Conservation (phyloP, 2,888 invertebrate genomes). For the Cheilosia impressa region DNA sequence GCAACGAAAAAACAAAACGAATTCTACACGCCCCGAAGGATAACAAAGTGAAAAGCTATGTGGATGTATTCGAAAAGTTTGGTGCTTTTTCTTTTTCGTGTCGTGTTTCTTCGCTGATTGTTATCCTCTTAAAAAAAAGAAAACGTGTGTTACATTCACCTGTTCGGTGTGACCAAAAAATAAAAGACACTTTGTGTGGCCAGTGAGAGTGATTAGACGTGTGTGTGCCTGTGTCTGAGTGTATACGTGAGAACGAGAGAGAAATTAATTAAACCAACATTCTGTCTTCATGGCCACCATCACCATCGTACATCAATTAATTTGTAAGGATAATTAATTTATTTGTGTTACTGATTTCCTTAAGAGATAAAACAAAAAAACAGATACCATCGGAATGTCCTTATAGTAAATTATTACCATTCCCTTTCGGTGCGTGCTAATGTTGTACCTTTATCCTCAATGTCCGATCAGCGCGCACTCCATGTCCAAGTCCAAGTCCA, state of each 20-base stretch:
- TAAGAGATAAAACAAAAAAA: conserved; percentile 9
- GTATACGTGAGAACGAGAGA: conserved; percentile 23
- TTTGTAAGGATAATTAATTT: conserved; percentile 71
- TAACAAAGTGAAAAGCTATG: conserved; percentile 59
- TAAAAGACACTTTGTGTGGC: conserved; percentile 14
- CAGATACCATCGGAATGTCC: conserved; percentile 29
- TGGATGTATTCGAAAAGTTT: conserved; percentile 22
- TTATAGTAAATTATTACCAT: neutral
- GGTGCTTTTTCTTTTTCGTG: neutral
- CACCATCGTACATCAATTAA: conserved; percentile 62
- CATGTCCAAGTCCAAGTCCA: too few species aligned
- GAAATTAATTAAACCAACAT: conserved; percentile 24
- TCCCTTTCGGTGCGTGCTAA: neutral
- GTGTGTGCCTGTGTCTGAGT: neutral
- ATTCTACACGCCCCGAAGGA: conserved; percentile 52
- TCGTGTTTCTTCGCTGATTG: neutral
- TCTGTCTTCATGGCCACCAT: conserved; percentile 30
- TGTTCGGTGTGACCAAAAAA: conserved; percentile 41
- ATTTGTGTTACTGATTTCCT: conserved; percentile 45
- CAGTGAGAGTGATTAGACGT: conserved; percentile 33
- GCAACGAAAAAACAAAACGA: conserved; percentile 34
- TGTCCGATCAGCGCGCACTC: neutral
- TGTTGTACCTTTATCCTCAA: neutral
- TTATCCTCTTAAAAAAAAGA: conserved; percentile 16
- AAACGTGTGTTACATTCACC: conserved; percentile 34